Evolutionary conservation across 1,140 invertebrate genomes (phyloP).

Genomic region (Trachymyrmex septentrionalis): DNA sequence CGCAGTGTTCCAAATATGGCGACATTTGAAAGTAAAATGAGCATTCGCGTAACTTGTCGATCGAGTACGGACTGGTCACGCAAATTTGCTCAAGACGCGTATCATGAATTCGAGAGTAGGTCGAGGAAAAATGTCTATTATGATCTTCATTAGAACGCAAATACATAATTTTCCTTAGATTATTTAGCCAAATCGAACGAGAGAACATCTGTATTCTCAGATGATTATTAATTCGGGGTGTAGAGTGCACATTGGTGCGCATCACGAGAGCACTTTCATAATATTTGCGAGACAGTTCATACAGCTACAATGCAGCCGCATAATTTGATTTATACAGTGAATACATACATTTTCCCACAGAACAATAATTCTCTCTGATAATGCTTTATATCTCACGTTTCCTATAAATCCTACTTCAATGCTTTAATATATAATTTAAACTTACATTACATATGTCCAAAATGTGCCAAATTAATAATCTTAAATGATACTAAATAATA

Average conservation of each 20-base stretch:
- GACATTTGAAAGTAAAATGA: conserved; percentile 50
- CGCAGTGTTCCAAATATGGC: conserved; percentile 17
- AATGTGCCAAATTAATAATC: not conserved
- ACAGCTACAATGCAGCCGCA: not conserved
- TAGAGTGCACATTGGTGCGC: not conserved
- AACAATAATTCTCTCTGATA: conserved; percentile 34
- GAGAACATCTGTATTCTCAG: not conserved
- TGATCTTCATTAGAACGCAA: not conserved
- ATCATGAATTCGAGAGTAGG: not conserved
- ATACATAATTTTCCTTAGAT: not conserved
- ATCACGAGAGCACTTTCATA: not conserved
- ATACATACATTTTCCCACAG: not conserved
- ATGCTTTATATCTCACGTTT: not conserved
- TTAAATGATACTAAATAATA: not conserved
- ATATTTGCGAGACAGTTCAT: conserved; percentile 12
- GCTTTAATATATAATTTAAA: conserved; percentile 6
- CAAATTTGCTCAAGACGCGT: too few relatives aligned
- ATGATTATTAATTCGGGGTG: conserved; percentile 6
- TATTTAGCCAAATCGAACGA: not conserved
- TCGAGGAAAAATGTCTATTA: not conserved
- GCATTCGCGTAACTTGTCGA: conserved; percentile 17
- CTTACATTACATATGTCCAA: not conserved
- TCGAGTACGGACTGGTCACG: not conserved
- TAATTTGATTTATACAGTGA: conserved; percentile 44
- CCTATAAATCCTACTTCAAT: not conserved